Evolutionary conservation across 2,888 invertebrate genomes (phyloP), one percentile per base, ranked within the genome.

Genomic region (Ophioninae sp.): DNA sequence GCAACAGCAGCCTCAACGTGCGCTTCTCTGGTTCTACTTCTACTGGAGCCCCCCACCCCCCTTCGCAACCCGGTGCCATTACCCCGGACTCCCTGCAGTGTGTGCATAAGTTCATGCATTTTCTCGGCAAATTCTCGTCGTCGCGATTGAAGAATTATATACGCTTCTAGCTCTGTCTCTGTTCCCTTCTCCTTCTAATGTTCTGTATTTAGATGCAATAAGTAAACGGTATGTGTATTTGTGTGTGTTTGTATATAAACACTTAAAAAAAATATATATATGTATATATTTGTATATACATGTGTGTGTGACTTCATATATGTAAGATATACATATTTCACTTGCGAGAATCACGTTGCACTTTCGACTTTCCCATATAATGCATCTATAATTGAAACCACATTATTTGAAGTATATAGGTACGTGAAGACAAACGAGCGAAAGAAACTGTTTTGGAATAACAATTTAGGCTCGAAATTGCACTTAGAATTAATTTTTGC

Each of bases 291-390:
- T 37, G 39, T 41, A 65, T 65, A 41, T 65, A 41, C 20, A 65
- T 20, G 67, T 20, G 41, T 67, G 44, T 67, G 41, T 1, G 22
- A 22, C 22, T 67, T 10, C 41, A 22, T 41, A 44, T 67, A 44
- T 61, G 61, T 68, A 30, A 30, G 3, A 78, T 30, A 37, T 23
- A 23, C 23, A 44, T 68, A 22, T 56, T 68, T 68, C 58, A 67
- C 64, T 72, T 64, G n/a, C 64, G 41, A 51, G 71, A 71, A 76
- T 56, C 82, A 75, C 75, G 71, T 71, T 59, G 65, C 59, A 82
- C 79, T 79, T 82, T 82, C 79, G 75, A 82, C 79, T 82, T 75
- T 75, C 79, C 79, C 79, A 79, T 72, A 58, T 65, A 71, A 75
- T 72, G 75, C 75, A 71, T 82, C 71, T 41, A 67, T 75, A 71